These are phyloP conservation scores for Brachionus rotundiformis DNA, from an alignment of 1,140 invertebrate genomes.

Conservation along the genomic window DNA sequence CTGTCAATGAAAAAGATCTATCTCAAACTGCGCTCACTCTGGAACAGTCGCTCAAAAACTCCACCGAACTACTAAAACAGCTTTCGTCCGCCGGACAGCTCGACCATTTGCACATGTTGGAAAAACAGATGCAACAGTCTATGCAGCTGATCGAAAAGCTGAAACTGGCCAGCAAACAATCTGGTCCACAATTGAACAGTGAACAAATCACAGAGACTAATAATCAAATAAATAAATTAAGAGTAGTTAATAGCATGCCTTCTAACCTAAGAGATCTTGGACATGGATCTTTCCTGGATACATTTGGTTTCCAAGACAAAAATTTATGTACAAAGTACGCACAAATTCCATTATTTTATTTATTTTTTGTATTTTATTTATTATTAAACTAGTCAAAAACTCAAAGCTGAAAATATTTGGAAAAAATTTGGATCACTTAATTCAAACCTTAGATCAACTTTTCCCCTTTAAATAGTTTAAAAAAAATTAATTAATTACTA, in stretches of 20 bases:
- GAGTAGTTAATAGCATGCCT: conserved; percentile 23
- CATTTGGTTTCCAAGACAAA: neutral
- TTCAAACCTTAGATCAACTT: too few species aligned
- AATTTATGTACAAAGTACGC: neutral
- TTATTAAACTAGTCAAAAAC: too few species aligned
- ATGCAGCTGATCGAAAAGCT: conserved; percentile 39
- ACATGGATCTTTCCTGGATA: neutral
- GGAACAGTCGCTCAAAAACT: conserved; percentile 26
- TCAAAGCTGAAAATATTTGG: too few species aligned
- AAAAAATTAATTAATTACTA: too few species aligned
- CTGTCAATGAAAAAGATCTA: conserved; percentile 20
- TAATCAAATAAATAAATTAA: neutral
- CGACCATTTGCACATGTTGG: conserved; percentile 33
- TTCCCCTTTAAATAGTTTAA: too few species aligned
- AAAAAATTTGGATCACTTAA: too few species aligned
- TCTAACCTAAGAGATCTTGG: conserved; percentile 38
- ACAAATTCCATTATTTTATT: neutral
- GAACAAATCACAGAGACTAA: neutral
- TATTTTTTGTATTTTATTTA: neutral
- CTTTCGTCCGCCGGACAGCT: conserved; percentile 16
- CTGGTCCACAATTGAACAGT: too few species aligned
- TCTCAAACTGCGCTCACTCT: conserved; percentile 15
- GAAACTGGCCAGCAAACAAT: conserved; percentile 23
- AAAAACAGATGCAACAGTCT: conserved; percentile 31
- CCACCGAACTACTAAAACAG: conserved; percentile 14